phyloP scores from a whole-genome alignment of 2,113 vertebrate species.

The Muscicapa adusta region DNA sequence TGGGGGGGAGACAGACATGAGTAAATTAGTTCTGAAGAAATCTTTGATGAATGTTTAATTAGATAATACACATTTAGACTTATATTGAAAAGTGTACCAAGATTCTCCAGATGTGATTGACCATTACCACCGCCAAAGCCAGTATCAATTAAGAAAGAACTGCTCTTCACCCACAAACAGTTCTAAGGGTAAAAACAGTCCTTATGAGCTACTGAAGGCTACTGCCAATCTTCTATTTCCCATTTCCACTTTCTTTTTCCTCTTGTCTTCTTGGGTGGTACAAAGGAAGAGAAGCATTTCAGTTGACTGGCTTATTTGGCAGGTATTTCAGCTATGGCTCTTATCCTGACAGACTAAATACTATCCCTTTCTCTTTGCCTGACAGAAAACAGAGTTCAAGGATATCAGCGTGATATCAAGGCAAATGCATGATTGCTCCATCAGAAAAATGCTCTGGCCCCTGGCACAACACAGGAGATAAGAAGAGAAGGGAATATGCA shows the following conservation, averaged over 20 bases:
- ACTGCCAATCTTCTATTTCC: not conserved
- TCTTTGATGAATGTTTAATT: not conserved
- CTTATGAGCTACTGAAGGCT: not conserved
- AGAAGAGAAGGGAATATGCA: not conserved
- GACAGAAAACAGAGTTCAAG: not conserved
- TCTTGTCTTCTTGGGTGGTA: not conserved
- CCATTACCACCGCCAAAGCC: not conserved
- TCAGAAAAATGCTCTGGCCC: not conserved
- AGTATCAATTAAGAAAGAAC: not conserved
- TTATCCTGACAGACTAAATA: not conserved
- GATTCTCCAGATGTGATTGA: not conserved
- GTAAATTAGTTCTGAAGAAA: not conserved
- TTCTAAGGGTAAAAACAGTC: not conserved
- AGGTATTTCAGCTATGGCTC: not conserved
- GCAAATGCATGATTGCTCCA: not conserved
- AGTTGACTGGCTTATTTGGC: not conserved
- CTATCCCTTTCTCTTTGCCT: not conserved
- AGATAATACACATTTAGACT: not conserved
- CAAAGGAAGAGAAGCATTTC: not conserved
- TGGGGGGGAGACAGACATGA: not conserved
- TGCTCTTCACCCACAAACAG: not conserved
- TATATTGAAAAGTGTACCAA: not conserved
- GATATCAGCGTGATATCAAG: not conserved
- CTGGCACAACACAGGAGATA: not conserved
- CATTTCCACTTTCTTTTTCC: not conserved